Conservation (phyloP, 2,797 vertebrate genomes). For the Mormyrus proboscirostris region DNA sequence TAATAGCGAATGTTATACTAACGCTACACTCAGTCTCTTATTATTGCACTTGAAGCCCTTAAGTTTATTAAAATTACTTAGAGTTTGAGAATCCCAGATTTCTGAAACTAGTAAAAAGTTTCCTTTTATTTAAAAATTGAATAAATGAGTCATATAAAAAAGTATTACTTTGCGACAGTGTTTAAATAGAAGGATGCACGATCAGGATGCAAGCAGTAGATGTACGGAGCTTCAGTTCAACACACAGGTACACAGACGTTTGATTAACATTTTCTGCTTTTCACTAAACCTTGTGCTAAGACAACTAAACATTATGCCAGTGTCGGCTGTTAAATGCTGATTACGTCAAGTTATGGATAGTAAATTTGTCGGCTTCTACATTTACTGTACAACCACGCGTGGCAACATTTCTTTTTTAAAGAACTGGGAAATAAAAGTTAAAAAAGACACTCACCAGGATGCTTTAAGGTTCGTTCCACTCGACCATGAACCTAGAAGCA, state of each 20-base stretch:
- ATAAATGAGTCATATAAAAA: not conserved
- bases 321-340: not conserved
- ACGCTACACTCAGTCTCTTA: not conserved
- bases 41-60: not conserved
- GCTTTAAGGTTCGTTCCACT: conserved; percentile 47
- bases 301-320: not conserved
- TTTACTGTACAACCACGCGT: not conserved
- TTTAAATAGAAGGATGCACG: not conserved
- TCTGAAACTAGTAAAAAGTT: not conserved
- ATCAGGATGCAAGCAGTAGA: not conserved
- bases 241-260: not conserved
- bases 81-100: not conserved
- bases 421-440: not conserved
- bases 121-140: not conserved
- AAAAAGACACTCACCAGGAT: conserved; percentile 58
- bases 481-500: conserved; percentile 59
- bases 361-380: not conserved
- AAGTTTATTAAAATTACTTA: not conserved
- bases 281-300: not conserved
- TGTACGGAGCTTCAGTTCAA: not conserved
- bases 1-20: not conserved
- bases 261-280: not conserved
- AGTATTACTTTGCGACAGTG: not conserved
- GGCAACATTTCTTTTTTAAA: not conserved
- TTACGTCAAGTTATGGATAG: not conserved